These are phyloP conservation scores for Rhingia campestris DNA, from an alignment of 2,888 invertebrate species.

Conservation along the genomic window DNA sequence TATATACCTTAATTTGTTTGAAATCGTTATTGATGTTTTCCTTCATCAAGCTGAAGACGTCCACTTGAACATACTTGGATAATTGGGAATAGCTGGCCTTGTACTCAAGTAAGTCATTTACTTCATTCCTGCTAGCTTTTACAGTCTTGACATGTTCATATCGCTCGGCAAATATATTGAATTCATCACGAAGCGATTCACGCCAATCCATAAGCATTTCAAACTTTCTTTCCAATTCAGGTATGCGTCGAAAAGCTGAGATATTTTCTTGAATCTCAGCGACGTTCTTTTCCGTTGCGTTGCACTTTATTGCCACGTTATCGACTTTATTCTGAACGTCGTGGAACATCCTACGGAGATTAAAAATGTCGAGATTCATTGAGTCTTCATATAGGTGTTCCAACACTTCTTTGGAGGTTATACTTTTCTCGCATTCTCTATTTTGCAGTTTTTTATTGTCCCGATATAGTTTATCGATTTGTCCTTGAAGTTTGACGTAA, in stretches of 20 bases:
- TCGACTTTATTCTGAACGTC: slow-evolving; percentile 36
- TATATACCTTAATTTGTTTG: slow-evolving; percentile 32
- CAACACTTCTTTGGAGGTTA: slow-evolving; percentile 5
- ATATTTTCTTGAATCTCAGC: neutral
- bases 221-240: slow-evolving; percentile 8
- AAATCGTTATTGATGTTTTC: slow-evolving; percentile 28
- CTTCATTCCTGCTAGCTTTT: slow-evolving; percentile 40
- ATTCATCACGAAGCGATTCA: slow-evolving; percentile 28
- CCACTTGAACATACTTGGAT: slow-evolving; percentile 22
- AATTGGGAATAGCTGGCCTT: slow-evolving; percentile 54
- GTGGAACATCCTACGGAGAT: slow-evolving; percentile 30
- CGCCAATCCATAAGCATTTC: slow-evolving; percentile 37
- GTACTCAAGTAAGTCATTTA: slow-evolving; percentile 14
- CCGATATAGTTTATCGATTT: slow-evolving; percentile 7
- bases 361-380: slow-evolving; percentile 33
- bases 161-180: slow-evolving; percentile 24
- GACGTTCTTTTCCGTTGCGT: slow-evolving; percentile 5
- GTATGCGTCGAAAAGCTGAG: neutral
- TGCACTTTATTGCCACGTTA: slow-evolving; percentile 9
- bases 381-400: slow-evolving; percentile 22
- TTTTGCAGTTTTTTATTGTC: neutral
- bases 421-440: neutral
- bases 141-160: slow-evolving; percentile 52
- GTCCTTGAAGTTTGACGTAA: neutral
- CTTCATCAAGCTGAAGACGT: neutral